Conservation (phyloP, 2,888 invertebrate species). For the Ochropacha duplaris region DNA sequence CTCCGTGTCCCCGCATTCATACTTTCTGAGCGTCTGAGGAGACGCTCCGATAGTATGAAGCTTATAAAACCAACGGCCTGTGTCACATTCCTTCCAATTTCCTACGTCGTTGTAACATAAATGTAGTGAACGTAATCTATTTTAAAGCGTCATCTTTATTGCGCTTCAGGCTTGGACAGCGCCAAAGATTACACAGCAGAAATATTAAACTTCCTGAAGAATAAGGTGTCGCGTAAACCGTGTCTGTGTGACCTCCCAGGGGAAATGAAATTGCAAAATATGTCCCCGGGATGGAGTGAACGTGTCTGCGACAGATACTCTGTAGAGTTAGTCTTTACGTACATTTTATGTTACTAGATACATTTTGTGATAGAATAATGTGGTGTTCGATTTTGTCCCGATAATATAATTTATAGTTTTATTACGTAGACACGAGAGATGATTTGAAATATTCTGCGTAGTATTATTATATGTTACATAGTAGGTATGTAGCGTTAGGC, state of each 20-base stretch:
- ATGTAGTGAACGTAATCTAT: slow-evolving; percentile 16
- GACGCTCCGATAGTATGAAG: neutral
- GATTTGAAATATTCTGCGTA: neutral
- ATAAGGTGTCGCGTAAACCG: slow-evolving; percentile 62
- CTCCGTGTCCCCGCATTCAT: neutral
- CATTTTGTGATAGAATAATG: slow-evolving; percentile 22
- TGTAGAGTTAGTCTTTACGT: slow-evolving; percentile 10
- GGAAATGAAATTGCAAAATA: slow-evolving; percentile 80
- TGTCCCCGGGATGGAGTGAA: slow-evolving; percentile 54
- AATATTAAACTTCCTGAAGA: slow-evolving; percentile 65
- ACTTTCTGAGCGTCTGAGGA: neutral
- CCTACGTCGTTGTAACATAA: slow-evolving; percentile 2
- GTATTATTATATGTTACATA: slow-evolving; percentile 10
- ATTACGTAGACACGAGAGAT: neutral
- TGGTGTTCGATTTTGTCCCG: slow-evolving; percentile 14
- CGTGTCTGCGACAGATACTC: slow-evolving; percentile 46
- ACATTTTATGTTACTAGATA: slow-evolving; percentile 22
- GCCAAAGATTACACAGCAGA: slow-evolving; percentile 54
- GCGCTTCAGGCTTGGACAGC: slow-evolving; percentile 35
- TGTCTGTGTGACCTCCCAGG: slow-evolving; percentile 46
- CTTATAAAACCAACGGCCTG: neutral
- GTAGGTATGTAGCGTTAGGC: neutral
- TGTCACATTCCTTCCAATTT: slow-evolving; percentile 1
- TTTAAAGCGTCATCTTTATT: slow-evolving; percentile 32
- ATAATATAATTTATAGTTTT: neutral